These are phyloP conservation scores for Puma concolor DNA, from an alignment of 2,113 vertebrate species.

Conservation along the genomic window DNA sequence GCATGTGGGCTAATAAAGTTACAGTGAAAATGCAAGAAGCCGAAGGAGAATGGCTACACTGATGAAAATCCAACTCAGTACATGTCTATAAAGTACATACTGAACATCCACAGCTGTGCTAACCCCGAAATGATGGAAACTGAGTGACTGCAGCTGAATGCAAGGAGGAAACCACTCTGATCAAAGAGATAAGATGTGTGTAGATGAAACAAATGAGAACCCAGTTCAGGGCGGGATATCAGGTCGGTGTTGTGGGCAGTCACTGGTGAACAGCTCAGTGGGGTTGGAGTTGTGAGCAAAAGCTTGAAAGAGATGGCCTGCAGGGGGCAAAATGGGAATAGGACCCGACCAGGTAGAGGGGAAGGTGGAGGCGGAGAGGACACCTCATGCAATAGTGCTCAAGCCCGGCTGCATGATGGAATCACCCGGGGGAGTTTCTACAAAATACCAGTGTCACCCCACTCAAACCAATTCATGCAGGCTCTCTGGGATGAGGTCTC, in stretches of 20 bases:
- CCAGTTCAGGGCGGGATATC: not conserved
- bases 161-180: not conserved
- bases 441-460: not conserved
- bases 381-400: not conserved
- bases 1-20: not conserved
- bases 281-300: not conserved
- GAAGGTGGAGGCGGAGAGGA: not conserved
- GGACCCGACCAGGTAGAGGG: not conserved
- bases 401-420: not conserved
- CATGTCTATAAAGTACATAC: not conserved
- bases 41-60: not conserved
- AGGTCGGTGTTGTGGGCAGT: not conserved
- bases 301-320: not conserved
- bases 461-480: not conserved
- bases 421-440: not conserved
- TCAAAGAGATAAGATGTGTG: not conserved
- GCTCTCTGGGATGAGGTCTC: not conserved
- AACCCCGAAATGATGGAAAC: not conserved
- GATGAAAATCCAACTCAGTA: not conserved
- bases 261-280: not conserved
- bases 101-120: not conserved
- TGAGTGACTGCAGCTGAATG: not conserved
- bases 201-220: not conserved
- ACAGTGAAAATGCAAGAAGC: not conserved
- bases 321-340: not conserved